These are phyloP conservation scores for Bostrychus sinensis DNA, from an alignment of 2,113 vertebrate genomes.

Conservation along the genomic window DNA sequence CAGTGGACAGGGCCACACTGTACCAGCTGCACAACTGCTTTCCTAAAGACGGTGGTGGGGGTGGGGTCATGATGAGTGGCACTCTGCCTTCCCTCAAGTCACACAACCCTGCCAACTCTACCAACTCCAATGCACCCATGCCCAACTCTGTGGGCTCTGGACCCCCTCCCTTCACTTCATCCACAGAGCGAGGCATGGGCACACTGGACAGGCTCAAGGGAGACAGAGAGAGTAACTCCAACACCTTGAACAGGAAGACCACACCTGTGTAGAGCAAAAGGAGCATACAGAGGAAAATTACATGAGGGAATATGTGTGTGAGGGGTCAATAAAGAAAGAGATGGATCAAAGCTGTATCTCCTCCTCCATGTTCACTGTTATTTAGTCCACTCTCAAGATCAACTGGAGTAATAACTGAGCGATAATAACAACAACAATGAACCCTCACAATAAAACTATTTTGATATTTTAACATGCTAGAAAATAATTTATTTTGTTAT, in stretches of 20 bases:
- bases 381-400: slow-evolving; percentile 59
- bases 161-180: slow-evolving; percentile 81
- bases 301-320: slow-evolving; percentile 24
- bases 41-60: slow-evolving; percentile 82
- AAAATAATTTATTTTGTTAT: slow-evolving; percentile 80
- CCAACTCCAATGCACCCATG: slow-evolving; percentile 77
- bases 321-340: slow-evolving; percentile 21
- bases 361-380: slow-evolving; percentile 69
- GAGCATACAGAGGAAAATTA: slow-evolving; percentile 2
- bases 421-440: slow-evolving; percentile 81
- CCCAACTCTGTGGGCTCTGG: slow-evolving; percentile 85
- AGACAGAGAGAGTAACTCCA: slow-evolving; percentile 85
- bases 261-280: slow-evolving; percentile 81
- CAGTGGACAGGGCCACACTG: slow-evolving; percentile 84
- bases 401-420: slow-evolving; percentile 68
- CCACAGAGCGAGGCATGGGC: slow-evolving; percentile 81
- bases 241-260: slow-evolving; percentile 92
- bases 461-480: slow-evolving; percentile 78
- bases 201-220: slow-evolving; percentile 83
- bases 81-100: slow-evolving; percentile 82
- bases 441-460: slow-evolving; percentile 76
- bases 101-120: slow-evolving; percentile 79
- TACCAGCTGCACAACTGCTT: slow-evolving; percentile 93
- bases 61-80: slow-evolving; percentile 78
- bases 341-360: slow-evolving; percentile 33